Evolutionary conservation across 2,888 invertebrate species (phyloP), one percentile per base, ranked within the genome.

Genomic region (Thecocarcelia acutangulata): DNA sequence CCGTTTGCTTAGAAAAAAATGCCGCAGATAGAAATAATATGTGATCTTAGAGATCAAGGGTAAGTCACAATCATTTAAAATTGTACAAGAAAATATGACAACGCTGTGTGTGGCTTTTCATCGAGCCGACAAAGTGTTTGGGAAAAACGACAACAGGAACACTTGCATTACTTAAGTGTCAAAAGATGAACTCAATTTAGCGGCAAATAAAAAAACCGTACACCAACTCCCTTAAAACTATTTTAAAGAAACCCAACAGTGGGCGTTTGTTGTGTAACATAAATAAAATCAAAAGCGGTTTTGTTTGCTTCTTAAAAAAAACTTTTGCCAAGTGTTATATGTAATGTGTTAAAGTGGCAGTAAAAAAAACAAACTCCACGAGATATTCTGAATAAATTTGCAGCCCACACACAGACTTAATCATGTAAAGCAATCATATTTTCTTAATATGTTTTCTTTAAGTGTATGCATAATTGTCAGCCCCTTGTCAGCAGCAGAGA

Each of bases 161-260:
- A 82, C 78, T 82, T 82, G 78, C 78, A 15, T 75, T 78, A 78
- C 78, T 78, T 78, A 70, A 70, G 70, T 75, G 82, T 75, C 82
- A 75, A 70, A 82, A 82, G 56, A 58, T 69, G 64, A 81, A 68
- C 76, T 59, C 72, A 50, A 82, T 74, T 72, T 81, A 8, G 33
- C 33, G 33, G 76, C 52, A 56, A 77, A 40, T 13, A 19, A 44
- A 3, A 13, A 24, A 56, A 54, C 11, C 19, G 8, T 15, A 80
- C 19, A 21, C 6, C 21, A 64, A 66, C 64, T 77, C 64, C 72
- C 58, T 72, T 33, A 69, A 46, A 52, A 44, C 56, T 63, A 2
- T 52, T 48, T 72, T 44, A 40, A 64, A 24, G 33, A 56, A 15
- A 33, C 24, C 56, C 46, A 74, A 75, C 74, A 75, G 82, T 82